A percentile compares a stretch with the other conserved stretches of the same genome.
Conservation (phyloP, 2,113 vertebrate genomes). For the Zootoca vivipara region DNA sequence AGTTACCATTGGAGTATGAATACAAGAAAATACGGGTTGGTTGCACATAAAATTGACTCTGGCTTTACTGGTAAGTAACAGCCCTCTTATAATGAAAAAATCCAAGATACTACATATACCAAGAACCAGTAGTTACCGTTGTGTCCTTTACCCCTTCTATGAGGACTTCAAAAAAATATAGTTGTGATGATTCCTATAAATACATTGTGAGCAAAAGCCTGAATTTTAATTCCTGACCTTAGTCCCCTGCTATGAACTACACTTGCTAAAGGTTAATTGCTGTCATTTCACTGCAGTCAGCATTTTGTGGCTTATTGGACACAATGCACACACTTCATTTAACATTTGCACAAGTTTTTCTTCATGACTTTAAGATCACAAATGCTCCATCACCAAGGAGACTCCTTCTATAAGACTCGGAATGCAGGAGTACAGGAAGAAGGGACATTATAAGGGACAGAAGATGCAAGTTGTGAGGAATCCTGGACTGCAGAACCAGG, state of each 20-base stretch:
- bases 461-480: neutral
- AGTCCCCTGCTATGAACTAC: neutral
- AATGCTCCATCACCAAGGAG: neutral
- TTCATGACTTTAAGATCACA: neutral
- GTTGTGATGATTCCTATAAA: neutral
- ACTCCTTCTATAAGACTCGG: neutral
- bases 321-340: neutral
- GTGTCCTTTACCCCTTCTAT: neutral
- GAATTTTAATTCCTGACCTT: conserved; percentile 9
- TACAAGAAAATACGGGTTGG: neutral
- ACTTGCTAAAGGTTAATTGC: conserved; percentile 11
- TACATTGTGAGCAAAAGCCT: neutral
- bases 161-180: neutral
- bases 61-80: neutral
- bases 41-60: no score
- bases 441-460: neutral
- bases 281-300: neutral
- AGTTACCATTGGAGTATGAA: neutral
- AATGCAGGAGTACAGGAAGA: neutral
- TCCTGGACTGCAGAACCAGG: neutral
- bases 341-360: neutral
- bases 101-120: neutral
- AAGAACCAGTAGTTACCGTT: neutral
- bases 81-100: neutral
- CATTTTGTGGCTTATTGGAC: conserved; percentile 8